phyloP scores from a whole-genome alignment of 2,888 invertebrate species.

The Caenorhabditis imperialis region DNA sequence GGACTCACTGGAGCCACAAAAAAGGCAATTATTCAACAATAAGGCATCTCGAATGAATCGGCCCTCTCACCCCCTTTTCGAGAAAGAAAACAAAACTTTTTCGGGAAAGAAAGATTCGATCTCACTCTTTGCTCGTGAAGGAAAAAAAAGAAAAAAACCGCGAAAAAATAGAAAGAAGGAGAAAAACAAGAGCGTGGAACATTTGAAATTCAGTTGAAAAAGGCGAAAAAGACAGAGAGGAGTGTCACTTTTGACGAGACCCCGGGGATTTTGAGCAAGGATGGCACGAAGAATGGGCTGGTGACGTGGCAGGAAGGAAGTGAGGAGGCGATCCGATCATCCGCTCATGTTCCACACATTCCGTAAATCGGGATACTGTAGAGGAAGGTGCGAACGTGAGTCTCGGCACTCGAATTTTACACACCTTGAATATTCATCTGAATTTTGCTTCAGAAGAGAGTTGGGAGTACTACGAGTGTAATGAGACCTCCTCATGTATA shows the following conservation, averaged over 20 bases:
- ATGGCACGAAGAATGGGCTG: constrained; percentile 17
- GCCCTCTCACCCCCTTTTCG: constrained; percentile 27
- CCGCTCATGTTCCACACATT: too few relatives aligned
- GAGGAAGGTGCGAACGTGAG: constrained; percentile 3
- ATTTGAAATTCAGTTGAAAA: constrained; percentile 29
- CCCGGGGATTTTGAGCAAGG: constrained; percentile 31
- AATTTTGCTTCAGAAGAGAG: too few relatives aligned
- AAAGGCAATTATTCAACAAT: constrained; percentile 48
- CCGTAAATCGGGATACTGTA: constrained; percentile 12
- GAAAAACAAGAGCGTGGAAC: constrained; percentile 8
- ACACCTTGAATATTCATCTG: too few relatives aligned
- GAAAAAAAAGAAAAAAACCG: background rate
- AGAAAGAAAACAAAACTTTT: constrained; percentile 15
- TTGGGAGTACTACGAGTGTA: too few relatives aligned
- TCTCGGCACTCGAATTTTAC: too few relatives aligned
- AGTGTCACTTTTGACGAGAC: constrained; percentile 43
- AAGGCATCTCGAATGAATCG: too few relatives aligned
- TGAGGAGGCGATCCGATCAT: background rate
- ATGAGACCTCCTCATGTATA: too few relatives aligned
- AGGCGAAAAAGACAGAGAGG: constrained; percentile 7
- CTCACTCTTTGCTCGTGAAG: constrained; percentile 5
- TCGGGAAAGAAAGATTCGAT: constrained; percentile 12
- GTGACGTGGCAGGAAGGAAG: constrained; percentile 6
- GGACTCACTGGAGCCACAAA: too few relatives aligned
- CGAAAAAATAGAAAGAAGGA: background rate